These are phyloP conservation scores for Limnodromus scolopaceus DNA, from an alignment of 2,797 vertebrate genomes.

Conservation along the genomic window DNA sequence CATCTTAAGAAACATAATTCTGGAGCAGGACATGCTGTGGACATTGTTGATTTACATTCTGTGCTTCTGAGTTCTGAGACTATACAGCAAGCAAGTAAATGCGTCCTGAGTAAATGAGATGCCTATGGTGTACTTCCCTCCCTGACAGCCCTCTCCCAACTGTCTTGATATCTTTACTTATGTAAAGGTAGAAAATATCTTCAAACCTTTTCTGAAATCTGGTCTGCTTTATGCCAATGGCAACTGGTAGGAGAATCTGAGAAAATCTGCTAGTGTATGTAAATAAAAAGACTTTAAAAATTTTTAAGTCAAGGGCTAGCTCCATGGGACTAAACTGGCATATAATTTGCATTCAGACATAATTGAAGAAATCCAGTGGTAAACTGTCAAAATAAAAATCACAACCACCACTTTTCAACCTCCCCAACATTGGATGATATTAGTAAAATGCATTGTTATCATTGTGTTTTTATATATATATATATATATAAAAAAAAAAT, in stretches of 20 bases:
- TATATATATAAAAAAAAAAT: no score
- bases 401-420: background rate
- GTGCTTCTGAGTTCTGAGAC: background rate
- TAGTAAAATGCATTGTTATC: background rate
- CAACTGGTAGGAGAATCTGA: background rate
- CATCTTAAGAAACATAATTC: background rate
- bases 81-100: background rate
- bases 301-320: background rate
- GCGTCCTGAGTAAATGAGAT: background rate
- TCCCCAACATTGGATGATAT: fast-evolving
- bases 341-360: background rate
- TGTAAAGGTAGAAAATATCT: background rate
- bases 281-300: background rate
- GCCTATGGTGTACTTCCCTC: background rate
- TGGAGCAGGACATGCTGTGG: background rate
- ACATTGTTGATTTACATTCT: background rate
- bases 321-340: background rate
- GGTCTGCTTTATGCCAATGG: background rate
- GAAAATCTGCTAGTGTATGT: background rate
- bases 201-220: background rate
- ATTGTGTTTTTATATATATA: background rate
- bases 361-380: background rate
- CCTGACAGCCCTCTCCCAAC: background rate
- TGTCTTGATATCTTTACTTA: background rate
- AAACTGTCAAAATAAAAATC: background rate